Evolutionary conservation across 2,113 vertebrate genomes (phyloP).

Genomic region (Beaufortia kweichowensis): DNA sequence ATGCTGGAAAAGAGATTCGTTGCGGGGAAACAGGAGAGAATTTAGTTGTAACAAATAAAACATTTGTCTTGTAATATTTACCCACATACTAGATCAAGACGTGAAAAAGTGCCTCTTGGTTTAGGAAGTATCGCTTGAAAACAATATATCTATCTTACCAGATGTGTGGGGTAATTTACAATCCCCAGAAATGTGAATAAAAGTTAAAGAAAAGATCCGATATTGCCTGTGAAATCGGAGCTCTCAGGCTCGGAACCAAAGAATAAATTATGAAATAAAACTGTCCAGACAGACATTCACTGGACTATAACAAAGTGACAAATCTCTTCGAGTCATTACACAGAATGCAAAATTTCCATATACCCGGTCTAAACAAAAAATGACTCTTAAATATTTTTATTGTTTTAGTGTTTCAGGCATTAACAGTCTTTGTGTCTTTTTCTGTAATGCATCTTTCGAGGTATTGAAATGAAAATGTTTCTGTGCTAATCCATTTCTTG

Average conservation of each 20-base stretch:
- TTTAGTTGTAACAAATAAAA: neutral
- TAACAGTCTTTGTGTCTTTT: neutral
- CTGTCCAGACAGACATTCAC: slow-evolving; percentile 59
- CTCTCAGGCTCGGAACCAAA: slow-evolving; percentile 58
- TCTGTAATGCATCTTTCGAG: too few species aligned
- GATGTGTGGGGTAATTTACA: slow-evolving; percentile 59
- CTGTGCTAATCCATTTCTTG: too few species aligned
- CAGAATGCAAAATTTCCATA: slow-evolving; percentile 24
- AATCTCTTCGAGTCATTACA: slow-evolving; percentile 28
- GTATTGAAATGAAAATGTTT: too few species aligned
- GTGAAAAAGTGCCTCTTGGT: slow-evolving; percentile 59
- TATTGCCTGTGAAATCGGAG: slow-evolving; percentile 66
- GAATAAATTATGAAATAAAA: slow-evolving; percentile 68
- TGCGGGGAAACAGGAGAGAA: neutral
- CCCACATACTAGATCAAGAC: slow-evolving; percentile 61
- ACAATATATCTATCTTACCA: slow-evolving; percentile 58
- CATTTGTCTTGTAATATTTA: neutral
- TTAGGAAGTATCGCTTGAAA: slow-evolving; percentile 63
- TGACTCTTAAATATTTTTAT: neutral
- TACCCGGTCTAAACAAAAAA: slow-evolving; percentile 10
- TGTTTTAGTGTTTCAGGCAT: neutral
- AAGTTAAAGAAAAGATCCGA: slow-evolving; percentile 61
- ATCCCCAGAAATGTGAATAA: slow-evolving; percentile 48
- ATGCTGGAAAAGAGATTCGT: neutral
- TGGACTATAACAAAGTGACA: slow-evolving; percentile 44